These are phyloP conservation scores for Drosophila fulvimacula DNA, from an alignment of 2,888 invertebrate species.

Conservation along the genomic window DNA sequence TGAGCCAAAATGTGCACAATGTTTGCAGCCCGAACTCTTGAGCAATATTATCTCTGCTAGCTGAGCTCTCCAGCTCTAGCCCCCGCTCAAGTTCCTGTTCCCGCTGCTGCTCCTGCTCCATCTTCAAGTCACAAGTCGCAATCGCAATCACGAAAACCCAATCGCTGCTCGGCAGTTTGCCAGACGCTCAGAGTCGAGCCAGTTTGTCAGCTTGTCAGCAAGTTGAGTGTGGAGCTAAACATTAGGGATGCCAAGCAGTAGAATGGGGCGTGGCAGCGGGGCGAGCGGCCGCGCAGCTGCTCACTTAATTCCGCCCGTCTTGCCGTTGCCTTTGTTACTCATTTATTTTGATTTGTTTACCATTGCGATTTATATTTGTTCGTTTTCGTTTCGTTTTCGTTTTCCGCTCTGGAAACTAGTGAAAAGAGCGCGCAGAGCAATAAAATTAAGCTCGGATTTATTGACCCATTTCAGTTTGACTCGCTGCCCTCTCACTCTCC, in stretches of 20 bases:
- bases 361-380: conserved; percentile 79
- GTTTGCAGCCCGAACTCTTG: conserved; percentile 38
- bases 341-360: conserved; percentile 81
- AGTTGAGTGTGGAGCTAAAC: conserved; percentile 43
- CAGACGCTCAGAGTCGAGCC: conserved; percentile 59
- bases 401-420: conserved; percentile 39
- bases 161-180: conserved; percentile 72
- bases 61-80: conserved; percentile 37
- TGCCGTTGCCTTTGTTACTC: conserved; percentile 73
- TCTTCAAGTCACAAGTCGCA: conserved; percentile 39
- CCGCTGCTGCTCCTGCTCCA: conserved; percentile 28
- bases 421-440: conserved; percentile 65
- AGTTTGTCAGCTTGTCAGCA: conserved; percentile 80
- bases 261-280: not conserved
- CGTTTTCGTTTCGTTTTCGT: conserved; percentile 47
- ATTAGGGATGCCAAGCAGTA: not conserved
- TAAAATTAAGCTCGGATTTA: conserved; percentile 80
- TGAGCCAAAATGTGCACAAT: conserved; percentile 72
- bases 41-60: conserved; percentile 48
- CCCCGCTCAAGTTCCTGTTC: conserved; percentile 19
- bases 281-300: conserved; percentile 11
- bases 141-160: conserved; percentile 44
- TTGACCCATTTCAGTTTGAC: conserved; percentile 78
- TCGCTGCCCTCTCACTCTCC: conserved; percentile 37
- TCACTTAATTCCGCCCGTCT: conserved; percentile 25